Base-by-base conservation (phyloP, 2,113 vertebrate genomes). In the Halichoerus grypus region DNA sequence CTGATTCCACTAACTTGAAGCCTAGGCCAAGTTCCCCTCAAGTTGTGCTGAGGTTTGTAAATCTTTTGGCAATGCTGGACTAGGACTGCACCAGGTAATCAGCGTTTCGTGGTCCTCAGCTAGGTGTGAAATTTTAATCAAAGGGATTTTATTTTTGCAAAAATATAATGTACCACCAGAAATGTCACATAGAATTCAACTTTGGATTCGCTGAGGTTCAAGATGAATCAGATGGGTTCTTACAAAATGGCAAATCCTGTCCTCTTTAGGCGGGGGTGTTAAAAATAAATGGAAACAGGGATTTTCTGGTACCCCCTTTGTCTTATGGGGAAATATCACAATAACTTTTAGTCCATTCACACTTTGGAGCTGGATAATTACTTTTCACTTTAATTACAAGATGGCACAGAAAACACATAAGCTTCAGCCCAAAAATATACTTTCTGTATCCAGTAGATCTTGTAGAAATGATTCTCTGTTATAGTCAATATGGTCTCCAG, bases 61-160 rank as follows among this genome's bases (percentile, higher is more conserved):
- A 98, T 91, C 72, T 98, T 98, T 97, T 97, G 97, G 97, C 98
- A 98, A 81, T 88, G 84, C 91, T 81, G 81, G 91, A 5, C 93
- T 94, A 96, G 76, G 85, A 81, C 84, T 97, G 96, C 92, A 97
- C 97, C 95, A 98, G 97, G 82, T 94, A 97, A 98, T 98, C 98
- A 98, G 96, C 0, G 49, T 97, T 97, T 97, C 94, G 93, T 96
- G 97, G 95, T 95, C 93, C 88, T 98, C 91, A 63, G 97, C 94
- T 97, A 98, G 97, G 98, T 98, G 97, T 98, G 98, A 98, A 98
- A 98, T 98, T 98, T 98, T 98, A 98, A 98, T 98, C 97, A 98
- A 95, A 96, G 59, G 26, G 93, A 83, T 97, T 97, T 97, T 96
- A 97, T 88, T 94, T 97, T 97, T 97, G 76, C 94, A 97, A 96